A percentile compares a stretch with the other conserved stretches of the same genome.
These are phyloP conservation scores for Sarcophaga subvicina DNA, from an alignment of 2,888 invertebrate species.

Conservation along the genomic window DNA sequence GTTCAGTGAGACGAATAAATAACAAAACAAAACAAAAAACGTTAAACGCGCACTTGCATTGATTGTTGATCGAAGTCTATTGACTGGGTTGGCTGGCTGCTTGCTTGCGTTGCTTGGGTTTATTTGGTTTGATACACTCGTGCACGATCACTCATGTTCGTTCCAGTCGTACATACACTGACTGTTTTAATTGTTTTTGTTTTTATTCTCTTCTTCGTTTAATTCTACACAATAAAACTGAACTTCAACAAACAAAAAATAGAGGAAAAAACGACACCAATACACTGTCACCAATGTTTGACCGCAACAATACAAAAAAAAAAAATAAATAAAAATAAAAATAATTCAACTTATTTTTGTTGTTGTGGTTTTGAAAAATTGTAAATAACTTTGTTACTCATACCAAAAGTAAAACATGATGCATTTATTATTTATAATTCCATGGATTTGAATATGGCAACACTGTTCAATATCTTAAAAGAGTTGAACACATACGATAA, in stretches of 20 bases:
- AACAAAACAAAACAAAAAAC: constrained; percentile 23
- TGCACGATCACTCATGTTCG: constrained; percentile 46
- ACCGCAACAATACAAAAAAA: constrained; percentile 42
- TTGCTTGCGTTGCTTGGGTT: constrained; percentile 7
- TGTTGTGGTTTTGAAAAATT: constrained; percentile 56
- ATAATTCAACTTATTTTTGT: constrained; percentile 13
- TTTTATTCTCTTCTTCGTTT: constrained; percentile 7
- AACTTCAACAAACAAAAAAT: constrained; percentile 17
- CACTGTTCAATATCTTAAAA: background rate
- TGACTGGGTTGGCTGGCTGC: constrained; percentile 59
- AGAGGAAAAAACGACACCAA: background rate
- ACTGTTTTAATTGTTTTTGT: constrained; percentile 24
- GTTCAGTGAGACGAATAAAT: background rate
- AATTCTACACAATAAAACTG: constrained; percentile 47
- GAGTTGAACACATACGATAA: background rate
- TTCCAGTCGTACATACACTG: constrained; percentile 31
- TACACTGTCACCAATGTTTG: constrained; percentile 15
- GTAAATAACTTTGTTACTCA: constrained; percentile 41
- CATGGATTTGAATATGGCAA: background rate
- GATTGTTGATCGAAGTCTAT: constrained; percentile 72
- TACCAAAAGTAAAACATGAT: constrained; percentile 20
- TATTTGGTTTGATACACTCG: constrained; percentile 6
- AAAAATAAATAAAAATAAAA: constrained; percentile 6
- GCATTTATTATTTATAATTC: constrained; percentile 20
- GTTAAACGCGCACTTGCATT: constrained; percentile 70